Base-by-base conservation (phyloP, 2,113 vertebrate genomes). In the Ciconia maguari region DNA sequence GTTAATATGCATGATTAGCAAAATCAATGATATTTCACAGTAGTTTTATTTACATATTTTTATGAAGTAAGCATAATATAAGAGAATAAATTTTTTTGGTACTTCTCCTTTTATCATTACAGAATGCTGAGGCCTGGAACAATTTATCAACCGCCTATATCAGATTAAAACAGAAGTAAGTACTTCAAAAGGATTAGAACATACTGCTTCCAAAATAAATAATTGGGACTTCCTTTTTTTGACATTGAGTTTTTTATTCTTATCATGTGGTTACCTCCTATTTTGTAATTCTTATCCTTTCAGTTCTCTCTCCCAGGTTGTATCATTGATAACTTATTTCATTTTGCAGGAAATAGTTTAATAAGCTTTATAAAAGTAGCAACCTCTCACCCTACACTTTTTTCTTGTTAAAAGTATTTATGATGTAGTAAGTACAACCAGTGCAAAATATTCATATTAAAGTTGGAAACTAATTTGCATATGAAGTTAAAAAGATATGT, bases 71-170 rank as follows among this genome's bases (percentile, higher is more conserved):
- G 5, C 16, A 26, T 51, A 60, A 36, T 46, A 1, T 30, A 51
- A 80, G 14, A 75, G 27, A 94, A 46, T 87, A 51, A 42, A 27
- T 69, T 34, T 58, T 84, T 89, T 27, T 97, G 30, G 41, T 95
- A 19, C 8, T 62, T 91, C 68, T 57, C 15, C 38, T 81, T 82
- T 91, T 98, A 26, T 97, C 69, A 32, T 98, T 98, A 81, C 96
- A 99, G 99, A 99, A 99, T 85, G 98, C 99, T 70, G 99, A 99
- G 94, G 99, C 99, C 30, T 99, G 99, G 99, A 99, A 99, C 98
- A 99, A 99, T 97, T 99, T 99, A 84, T 99, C 99, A 36, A 99
- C 99, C 51, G 99, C 99, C 48, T 99, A 99, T 97, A 99, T 99
- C 96, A 99, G 99, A 97, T 98, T 99, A 88, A 98, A 98, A 58